phyloP scores from a whole-genome alignment of 2,113 vertebrate species.

The Lethenteron reissneri region DNA sequence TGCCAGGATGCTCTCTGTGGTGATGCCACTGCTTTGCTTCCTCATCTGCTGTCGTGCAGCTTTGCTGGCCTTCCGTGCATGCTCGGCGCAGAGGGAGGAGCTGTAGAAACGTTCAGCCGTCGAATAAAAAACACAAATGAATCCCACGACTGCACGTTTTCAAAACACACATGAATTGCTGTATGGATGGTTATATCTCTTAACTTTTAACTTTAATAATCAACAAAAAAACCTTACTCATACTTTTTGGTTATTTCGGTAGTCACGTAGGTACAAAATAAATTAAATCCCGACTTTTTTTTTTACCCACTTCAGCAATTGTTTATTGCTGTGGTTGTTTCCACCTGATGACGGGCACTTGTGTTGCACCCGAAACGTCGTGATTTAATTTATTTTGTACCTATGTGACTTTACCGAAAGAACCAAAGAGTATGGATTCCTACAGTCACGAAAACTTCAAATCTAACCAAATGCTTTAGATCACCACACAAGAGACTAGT shows the following conservation, averaged over 20 bases:
- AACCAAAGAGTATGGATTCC: too few relatives aligned
- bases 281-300: not conserved
- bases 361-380: too few relatives aligned
- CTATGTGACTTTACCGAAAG: too few relatives aligned
- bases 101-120: conserved; percentile 16
- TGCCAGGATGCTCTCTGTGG: conserved; percentile 50
- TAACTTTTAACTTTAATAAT: too few relatives aligned
- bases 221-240: not conserved
- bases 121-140: not conserved
- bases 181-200: not conserved
- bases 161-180: not conserved
- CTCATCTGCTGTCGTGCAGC: conserved; percentile 65
- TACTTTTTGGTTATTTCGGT: not conserved
- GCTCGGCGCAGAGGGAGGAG: conserved; percentile 57
- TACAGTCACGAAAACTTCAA: not conserved
- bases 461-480: not conserved
- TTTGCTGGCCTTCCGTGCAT: conserved; percentile 53
- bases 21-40: conserved; percentile 35
- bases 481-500: not conserved
- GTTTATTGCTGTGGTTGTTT: not conserved
- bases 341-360: too few relatives aligned
- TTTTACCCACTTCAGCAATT: not conserved
- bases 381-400: too few relatives aligned
- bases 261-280: not conserved
- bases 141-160: not conserved